Evolutionary conservation across 37 sponge, comb jelly and placozoan genomes (phyloP), one percentile per base, ranked within the genome.

Genomic region (Haliclona indistincta): DNA sequence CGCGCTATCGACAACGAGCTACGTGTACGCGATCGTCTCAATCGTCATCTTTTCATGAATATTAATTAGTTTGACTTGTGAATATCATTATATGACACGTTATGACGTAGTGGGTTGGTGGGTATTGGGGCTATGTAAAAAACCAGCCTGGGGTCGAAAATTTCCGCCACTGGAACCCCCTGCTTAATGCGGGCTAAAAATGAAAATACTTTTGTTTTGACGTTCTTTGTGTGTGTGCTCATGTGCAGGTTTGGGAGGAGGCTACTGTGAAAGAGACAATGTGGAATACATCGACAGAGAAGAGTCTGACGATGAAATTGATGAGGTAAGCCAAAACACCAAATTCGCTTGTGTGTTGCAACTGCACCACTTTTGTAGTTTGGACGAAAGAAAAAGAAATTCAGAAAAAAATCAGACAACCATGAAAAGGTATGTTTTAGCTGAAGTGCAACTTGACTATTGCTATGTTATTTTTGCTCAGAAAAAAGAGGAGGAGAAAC

Each of bases 241-340:
- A n/a, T 52, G 3, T 63, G 30, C 33, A 88, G 96, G 98, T 45
- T 54, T 76, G 29, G 99, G 99, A 11, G 99, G 99, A 0, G 99
- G 99, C 33, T 98, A 89, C 70, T 92, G 92, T 61, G 99, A 98
- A 67, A 62, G 94, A 25, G 96, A 89, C 3, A 74, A 61, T 38
- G 94, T 98, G 74, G 99, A 98, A 73, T 98, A 98, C 71, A 77
- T 84, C 8, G 81, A 82, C 0, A 81, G 95, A 39, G 85, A 89
- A 13, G 97, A 94, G 2, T 89, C 91, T 39, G 99, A 98, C 54
- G 91, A 86, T 49, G 99, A 98, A 41, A 90, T 80, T 79, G 99
- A 98, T 82, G 99, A 98, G 32, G 99, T 98, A 67, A 64, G 11
- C 7, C 11, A 23, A n/a, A 26, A n/a, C n/a, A 11, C 23, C 7